Conservation (phyloP, 2,113 vertebrate species). For the Cisticola juncidis region DNA sequence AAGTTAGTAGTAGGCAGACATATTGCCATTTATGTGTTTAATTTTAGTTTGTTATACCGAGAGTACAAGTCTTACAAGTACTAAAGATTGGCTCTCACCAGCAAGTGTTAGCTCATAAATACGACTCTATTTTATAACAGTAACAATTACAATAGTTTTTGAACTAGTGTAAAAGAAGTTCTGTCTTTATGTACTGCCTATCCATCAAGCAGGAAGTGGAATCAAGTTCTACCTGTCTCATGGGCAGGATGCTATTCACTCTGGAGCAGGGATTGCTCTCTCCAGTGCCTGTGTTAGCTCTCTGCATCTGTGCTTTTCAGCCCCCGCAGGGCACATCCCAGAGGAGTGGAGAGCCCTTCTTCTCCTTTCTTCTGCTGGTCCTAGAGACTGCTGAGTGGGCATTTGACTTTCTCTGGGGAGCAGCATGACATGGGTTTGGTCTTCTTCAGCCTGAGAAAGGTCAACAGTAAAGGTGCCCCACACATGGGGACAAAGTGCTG, state of each 20-base stretch:
- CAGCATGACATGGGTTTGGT: not conserved
- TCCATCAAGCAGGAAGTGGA: not conserved
- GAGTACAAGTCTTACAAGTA: constrained; percentile 1
- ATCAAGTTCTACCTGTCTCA: not conserved
- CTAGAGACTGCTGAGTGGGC: not conserved
- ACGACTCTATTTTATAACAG: not conserved
- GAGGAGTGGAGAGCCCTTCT: fast-evolving
- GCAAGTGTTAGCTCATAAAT: not conserved
- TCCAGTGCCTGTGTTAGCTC: not conserved
- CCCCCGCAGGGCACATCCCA: not conserved
- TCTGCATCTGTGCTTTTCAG: not conserved
- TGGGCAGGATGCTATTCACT: not conserved
- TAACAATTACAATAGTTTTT: not conserved
- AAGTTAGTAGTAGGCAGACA: constrained; percentile 18
- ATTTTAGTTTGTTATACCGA: not conserved
- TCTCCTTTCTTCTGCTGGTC: not conserved
- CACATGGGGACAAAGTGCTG: not conserved
- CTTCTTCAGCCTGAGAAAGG: not conserved
- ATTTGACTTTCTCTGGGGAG: not conserved
- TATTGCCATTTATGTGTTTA: constrained; percentile 15
- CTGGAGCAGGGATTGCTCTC: not conserved
- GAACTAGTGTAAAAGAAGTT: not conserved
- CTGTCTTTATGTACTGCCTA: not conserved
- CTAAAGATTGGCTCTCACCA: not conserved
- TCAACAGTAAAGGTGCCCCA: not conserved